Conservation (phyloP, 2,113 vertebrate species). For the Paracanthobrama guichenoti region DNA sequence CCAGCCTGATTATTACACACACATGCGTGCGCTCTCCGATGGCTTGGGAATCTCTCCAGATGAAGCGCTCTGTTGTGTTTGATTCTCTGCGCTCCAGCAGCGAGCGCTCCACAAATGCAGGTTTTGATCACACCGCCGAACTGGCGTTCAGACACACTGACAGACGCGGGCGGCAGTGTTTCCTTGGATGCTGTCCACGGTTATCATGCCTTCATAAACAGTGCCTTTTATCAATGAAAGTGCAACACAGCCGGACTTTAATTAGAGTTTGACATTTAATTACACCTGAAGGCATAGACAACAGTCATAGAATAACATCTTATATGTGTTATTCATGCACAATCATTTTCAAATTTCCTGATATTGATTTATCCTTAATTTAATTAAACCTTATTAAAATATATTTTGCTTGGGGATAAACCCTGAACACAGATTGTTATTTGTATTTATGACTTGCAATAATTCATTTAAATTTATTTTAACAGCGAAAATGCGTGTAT, state of each 20-base stretch:
- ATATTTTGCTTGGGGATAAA: background rate
- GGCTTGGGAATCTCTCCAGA: slow-evolving; percentile 12
- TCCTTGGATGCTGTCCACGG: background rate
- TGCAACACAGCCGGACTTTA: background rate
- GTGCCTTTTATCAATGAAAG: background rate
- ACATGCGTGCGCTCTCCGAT: background rate
- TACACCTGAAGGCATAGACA: background rate
- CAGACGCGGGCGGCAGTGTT: background rate
- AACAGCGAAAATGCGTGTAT: background rate
- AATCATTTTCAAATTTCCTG: background rate
- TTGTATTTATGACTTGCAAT: background rate
- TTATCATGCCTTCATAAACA: background rate
- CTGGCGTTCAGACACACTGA: background rate
- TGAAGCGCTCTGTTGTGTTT: slow-evolving; percentile 12
- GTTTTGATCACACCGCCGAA: background rate
- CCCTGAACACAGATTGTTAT: background rate
- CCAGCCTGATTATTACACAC: slow-evolving; percentile 25
- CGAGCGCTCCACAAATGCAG: background rate
- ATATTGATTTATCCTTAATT: background rate
- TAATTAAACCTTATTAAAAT: background rate
- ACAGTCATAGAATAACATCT: background rate
- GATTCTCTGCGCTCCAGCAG: background rate
- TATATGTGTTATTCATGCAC: background rate
- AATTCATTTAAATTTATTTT: background rate
- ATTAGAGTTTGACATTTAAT: slow-evolving; percentile 6